Evolutionary conservation across 2,888 invertebrate genomes (phyloP), one percentile per base, ranked within the genome.

Genomic region (Lithosia quadra): DNA sequence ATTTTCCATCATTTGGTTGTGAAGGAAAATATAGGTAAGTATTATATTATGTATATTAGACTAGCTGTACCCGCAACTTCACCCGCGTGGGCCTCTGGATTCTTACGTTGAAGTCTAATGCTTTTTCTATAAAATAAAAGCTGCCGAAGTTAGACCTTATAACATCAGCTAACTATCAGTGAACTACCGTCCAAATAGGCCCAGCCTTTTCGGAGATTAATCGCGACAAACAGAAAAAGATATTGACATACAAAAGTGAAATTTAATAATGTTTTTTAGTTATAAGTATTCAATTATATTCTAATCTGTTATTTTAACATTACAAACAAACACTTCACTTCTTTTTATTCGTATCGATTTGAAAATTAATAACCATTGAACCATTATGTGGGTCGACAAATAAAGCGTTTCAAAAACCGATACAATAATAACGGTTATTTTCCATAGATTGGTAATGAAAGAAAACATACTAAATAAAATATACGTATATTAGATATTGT

Each of bases 381-480:
- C 71, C 65, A 65, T 68, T 75, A 81, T 73, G 77, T 80, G 71
- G 82, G 79, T 58, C 77, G 68, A 68, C 64, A 71, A 67, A 74
- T 73, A 75, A 74, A 71, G 73, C 70, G 74, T 79, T 80, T 56
- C 58, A 36, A 72, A 76, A 76, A 74, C 49, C 71, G 59, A 71
- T 75, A 69, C 74, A 63, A 56, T 28, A 43, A 59, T 72, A 80
- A 75, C 79, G 75, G 82, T 71, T 73, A 76, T 76, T 73, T 81
- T 75, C 58, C 62, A 73, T 73, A 63, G 71, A 61, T 69, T 72
- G 64, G 43, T 73, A 79, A 73, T 73, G 68, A 58, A 67, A 61
- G 69, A 67, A 78, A 76, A 72, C 63, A 71, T 43, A 43, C 8
- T 43, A 7, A 43, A 49, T n/a, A 49, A n/a, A n/a, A n/a, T n/a